Evolutionary conservation across 2,888 invertebrate genomes (phyloP).

Genomic region (Heliconius aoede): DNA sequence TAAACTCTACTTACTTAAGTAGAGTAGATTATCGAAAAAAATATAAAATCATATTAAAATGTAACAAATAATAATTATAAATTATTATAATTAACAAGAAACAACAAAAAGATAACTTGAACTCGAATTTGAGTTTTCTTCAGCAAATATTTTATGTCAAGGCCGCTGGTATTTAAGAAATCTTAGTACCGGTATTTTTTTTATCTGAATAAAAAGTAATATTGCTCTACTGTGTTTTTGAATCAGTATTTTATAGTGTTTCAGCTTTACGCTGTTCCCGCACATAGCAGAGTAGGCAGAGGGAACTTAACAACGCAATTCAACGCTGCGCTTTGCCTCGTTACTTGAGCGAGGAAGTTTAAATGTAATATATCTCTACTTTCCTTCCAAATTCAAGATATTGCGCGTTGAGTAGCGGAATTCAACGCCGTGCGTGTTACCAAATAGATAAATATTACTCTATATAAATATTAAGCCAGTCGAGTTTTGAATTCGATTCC

Average conservation of each 20-base stretch:
- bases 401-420: no score
- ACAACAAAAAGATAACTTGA: constrained; percentile 10
- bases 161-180: background rate
- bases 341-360: background rate
- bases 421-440: no score
- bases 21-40: background rate
- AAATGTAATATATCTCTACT: no score
- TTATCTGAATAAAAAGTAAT: background rate
- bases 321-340: no score
- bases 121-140: constrained; percentile 10
- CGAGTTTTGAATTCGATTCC: no score
- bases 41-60: background rate
- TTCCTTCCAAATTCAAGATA: no score
- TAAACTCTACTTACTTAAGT: no score
- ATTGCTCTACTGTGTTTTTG: background rate
- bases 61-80: background rate
- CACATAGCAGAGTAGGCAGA: no score
- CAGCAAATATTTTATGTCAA: constrained; percentile 7
- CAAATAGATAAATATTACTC: no score
- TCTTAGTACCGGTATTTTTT: background rate
- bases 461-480: no score
- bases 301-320: no score
- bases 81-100: constrained; percentile 8
- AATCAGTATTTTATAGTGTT: background rate
- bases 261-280: no score